Conservation (phyloP, 2,797 vertebrate genomes). For the Molothrus aeneus region DNA sequence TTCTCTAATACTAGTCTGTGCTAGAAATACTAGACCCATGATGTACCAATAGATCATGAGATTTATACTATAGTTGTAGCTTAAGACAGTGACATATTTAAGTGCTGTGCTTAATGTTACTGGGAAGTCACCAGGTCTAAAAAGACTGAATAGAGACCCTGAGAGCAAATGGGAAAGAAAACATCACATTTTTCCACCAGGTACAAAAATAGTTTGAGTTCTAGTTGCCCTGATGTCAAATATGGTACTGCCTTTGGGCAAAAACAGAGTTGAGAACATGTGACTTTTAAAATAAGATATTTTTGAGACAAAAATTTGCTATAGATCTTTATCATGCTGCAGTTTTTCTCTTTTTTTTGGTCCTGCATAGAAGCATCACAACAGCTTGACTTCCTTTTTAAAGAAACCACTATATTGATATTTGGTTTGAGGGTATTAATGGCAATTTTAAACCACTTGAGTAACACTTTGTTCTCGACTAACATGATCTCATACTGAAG, state of each 20-base stretch:
- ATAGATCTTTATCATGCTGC: neutral
- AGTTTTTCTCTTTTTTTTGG: neutral
- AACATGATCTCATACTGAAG: neutral
- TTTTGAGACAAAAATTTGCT: neutral
- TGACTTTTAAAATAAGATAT: neutral
- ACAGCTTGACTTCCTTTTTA: neutral
- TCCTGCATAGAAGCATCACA: neutral
- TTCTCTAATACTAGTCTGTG: slow-evolving; percentile 2
- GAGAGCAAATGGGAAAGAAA: neutral
- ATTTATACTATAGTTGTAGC: slow-evolving; percentile 14
- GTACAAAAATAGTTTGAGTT: neutral
- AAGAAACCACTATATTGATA: neutral
- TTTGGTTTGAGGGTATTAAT: neutral
- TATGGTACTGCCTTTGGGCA: neutral
- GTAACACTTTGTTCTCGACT: neutral
- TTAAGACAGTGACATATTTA: slow-evolving; percentile 27
- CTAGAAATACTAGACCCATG: neutral
- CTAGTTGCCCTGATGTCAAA: neutral
- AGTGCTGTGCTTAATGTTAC: slow-evolving; percentile 24
- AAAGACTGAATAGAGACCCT: neutral
- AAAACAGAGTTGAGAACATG: neutral
- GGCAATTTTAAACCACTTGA: neutral
- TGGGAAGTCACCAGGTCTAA: neutral
- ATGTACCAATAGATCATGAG: slow-evolving; percentile 21
- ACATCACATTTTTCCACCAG: neutral